A percentile compares a stretch with the other conserved stretches of the same genome.
These are phyloP conservation scores for Andinoacara biseriatus DNA, from an alignment of 2,113 vertebrate genomes.

Conservation along the genomic window DNA sequence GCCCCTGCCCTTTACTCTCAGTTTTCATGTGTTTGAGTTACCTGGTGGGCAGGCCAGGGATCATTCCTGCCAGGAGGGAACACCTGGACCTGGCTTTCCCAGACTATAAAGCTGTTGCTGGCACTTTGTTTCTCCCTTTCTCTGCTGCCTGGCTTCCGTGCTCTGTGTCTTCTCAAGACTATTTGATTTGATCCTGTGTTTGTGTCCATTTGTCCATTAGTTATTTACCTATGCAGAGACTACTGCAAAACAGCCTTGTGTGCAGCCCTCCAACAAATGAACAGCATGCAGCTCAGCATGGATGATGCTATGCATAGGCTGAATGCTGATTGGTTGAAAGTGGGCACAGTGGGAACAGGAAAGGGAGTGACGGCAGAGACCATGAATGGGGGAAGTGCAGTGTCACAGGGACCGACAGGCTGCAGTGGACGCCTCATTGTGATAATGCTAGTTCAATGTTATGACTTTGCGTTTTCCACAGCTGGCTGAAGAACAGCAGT, in stretches of 20 bases:
- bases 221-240: background rate
- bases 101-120: too few species aligned
- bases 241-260: background rate
- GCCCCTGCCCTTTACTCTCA: background rate
- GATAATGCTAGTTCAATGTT: background rate
- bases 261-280: background rate
- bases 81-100: too few species aligned
- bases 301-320: background rate
- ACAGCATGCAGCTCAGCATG: background rate
- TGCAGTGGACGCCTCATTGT: too few species aligned
- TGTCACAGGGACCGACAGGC: background rate
- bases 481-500: fast-evolving
- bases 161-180: background rate
- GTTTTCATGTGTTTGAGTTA: background rate
- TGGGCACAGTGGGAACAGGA: background rate
- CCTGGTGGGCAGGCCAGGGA: too few species aligned
- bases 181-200: background rate
- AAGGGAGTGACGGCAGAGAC: background rate
- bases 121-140: background rate
- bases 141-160: background rate
- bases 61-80: too few species aligned
- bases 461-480: too few species aligned
- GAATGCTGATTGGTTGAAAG: background rate
- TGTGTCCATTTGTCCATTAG: background rate
- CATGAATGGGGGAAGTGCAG: background rate